phyloP scores from a whole-genome alignment of 2,113 vertebrate genomes.

The Tenrec ecaudatus region DNA sequence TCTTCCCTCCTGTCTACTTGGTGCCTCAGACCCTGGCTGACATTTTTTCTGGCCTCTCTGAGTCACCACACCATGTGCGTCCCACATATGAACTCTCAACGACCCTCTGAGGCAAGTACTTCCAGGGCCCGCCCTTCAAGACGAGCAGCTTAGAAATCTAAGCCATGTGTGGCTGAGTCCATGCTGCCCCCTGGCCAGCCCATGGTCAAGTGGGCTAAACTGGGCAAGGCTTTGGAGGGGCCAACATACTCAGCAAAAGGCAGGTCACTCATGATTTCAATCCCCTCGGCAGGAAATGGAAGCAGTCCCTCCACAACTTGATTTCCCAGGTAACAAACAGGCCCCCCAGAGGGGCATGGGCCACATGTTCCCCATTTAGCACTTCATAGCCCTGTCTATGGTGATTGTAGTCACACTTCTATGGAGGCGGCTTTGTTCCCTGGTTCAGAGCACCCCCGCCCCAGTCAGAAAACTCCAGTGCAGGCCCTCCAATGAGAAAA shows the following conservation, averaged over 20 bases:
- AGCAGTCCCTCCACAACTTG: not conserved
- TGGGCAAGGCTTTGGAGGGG: not conserved
- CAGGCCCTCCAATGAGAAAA: not conserved
- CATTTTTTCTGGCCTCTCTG: not conserved
- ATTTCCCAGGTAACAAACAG: constrained; percentile 28
- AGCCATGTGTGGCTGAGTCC: not conserved
- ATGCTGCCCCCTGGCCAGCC: not conserved
- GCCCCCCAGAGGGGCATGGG: not conserved
- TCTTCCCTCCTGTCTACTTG: not conserved
- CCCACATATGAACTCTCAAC: not conserved
- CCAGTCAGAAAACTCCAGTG: not conserved
- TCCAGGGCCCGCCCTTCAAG: not conserved
- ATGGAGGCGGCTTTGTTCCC: constrained; percentile 18
- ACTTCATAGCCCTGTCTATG: not conserved
- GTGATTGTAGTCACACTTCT: constrained; percentile 21
- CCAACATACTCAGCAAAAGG: constrained; percentile 3
- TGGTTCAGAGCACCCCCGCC: constrained; percentile 24
- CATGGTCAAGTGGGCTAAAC: not conserved
- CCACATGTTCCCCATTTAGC: not conserved
- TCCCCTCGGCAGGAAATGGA: not conserved
- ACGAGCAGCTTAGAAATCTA: not conserved
- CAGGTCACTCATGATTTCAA: constrained; percentile 14
- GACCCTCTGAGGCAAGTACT: not conserved
- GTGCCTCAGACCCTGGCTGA: not conserved
- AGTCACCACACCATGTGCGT: not conserved